Evolutionary conservation across 1,140 invertebrate genomes (phyloP).

Genomic region (Delia radicum): DNA sequence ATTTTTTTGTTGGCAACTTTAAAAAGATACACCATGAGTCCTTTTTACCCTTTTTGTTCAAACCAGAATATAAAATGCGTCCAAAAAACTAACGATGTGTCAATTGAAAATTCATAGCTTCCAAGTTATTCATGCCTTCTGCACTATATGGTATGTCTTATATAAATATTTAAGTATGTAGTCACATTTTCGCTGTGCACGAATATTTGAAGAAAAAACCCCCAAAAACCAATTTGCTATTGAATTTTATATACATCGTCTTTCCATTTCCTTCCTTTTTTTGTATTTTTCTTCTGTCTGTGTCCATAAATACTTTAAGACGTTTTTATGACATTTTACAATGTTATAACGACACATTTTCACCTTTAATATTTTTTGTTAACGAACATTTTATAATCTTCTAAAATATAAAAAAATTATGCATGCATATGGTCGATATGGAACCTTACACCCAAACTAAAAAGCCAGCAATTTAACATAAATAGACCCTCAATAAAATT

Average conservation of each 20-base stretch:
- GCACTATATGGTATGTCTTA: not conserved
- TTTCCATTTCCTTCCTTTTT: too few relatives aligned
- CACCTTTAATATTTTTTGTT: not conserved
- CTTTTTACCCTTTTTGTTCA: not conserved
- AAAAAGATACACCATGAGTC: too few relatives aligned
- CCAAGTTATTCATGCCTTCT: not conserved
- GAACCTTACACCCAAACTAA: too few relatives aligned
- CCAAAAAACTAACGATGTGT: slow-evolving; percentile 13
- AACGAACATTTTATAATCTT: not conserved
- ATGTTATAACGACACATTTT: not conserved
- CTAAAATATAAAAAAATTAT: not conserved
- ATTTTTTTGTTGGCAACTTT: not conserved
- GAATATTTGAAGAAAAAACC: not conserved
- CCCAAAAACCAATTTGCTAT: slow-evolving; percentile 5
- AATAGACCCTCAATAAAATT: too few relatives aligned
- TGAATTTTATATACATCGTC: too few relatives aligned
- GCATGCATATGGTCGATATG: too few relatives aligned
- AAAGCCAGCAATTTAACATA: too few relatives aligned
- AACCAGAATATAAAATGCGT: not conserved
- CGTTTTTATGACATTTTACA: not conserved
- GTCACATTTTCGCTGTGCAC: not conserved
- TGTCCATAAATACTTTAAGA: not conserved
- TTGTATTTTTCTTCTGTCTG: too few relatives aligned
- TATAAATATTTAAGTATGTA: slow-evolving; percentile 13
- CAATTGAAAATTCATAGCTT: slow-evolving; percentile 26